Percentiles rank a stretch among this genome's conserved stretches.
These are phyloP conservation scores for Sialia sialis DNA, from an alignment of 2,113 vertebrate species.

Conservation along the genomic window DNA sequence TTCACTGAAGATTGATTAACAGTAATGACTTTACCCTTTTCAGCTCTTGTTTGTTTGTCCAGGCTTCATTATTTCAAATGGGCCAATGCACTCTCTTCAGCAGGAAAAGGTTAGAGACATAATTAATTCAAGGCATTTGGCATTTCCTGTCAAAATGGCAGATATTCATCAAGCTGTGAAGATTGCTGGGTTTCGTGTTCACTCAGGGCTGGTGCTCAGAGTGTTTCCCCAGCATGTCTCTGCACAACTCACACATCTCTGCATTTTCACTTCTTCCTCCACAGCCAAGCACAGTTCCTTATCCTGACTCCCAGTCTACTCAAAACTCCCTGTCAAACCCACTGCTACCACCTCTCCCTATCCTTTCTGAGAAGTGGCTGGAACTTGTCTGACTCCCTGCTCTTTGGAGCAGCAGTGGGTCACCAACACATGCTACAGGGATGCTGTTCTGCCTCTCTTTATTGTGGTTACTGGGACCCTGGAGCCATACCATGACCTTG, in stretches of 20 bases:
- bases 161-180: background rate
- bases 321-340: background rate
- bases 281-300: background rate
- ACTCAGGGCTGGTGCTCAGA: background rate
- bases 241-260: background rate
- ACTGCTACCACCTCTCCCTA: background rate
- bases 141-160: conserved; percentile 48
- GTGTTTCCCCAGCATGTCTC: background rate
- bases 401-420: background rate
- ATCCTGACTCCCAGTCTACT: background rate
- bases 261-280: background rate
- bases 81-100: background rate
- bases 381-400: background rate
- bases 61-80: background rate
- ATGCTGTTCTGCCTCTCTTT: background rate
- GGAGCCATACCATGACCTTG: background rate
- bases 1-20: background rate
- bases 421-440: accelerated
- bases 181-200: background rate
- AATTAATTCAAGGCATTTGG: conserved; percentile 45
- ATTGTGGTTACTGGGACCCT: accelerated
- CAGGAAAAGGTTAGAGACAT: conserved; percentile 19
- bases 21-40: background rate
- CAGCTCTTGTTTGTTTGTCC: conserved; percentile 43
- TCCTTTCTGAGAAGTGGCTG: background rate